phyloP scores from a whole-genome alignment of 1,140 invertebrate species.

The Anadara kagoshimensis region DNA sequence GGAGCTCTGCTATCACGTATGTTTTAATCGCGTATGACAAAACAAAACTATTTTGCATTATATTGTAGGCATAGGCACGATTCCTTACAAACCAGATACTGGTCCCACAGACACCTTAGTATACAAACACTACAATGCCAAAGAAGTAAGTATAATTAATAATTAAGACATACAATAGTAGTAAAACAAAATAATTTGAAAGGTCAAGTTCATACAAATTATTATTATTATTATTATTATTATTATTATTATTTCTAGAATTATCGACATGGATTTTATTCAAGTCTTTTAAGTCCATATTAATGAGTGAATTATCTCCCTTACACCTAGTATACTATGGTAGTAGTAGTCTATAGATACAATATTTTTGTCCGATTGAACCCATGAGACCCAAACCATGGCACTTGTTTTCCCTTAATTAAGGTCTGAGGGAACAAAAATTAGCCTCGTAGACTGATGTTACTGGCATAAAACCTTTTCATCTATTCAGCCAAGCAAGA shows the following conservation, averaged over 20 bases:
- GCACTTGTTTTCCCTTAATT: too few species aligned
- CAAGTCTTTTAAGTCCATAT: not conserved
- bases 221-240: too few species aligned
- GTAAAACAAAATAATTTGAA: not conserved
- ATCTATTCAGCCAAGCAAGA: too few species aligned
- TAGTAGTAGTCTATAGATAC: too few species aligned
- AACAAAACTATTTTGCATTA: not conserved
- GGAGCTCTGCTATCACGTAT: too few species aligned
- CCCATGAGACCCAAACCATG: too few species aligned
- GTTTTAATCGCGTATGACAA: not conserved
- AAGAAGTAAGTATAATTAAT: slow-evolving; percentile 69
- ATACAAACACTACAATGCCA: slow-evolving; percentile 78
- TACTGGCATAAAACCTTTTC: too few species aligned
- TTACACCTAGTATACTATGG: not conserved
- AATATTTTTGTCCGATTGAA: too few species aligned
- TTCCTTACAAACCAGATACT: slow-evolving; percentile 76
- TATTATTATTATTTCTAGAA: too few species aligned
- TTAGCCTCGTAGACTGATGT: too few species aligned
- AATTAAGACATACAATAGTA: not conserved
- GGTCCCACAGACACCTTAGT: slow-evolving; percentile 74
- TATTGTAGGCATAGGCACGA: slow-evolving; percentile 75
- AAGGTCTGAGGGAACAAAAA: too few species aligned
- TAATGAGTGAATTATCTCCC: not conserved
- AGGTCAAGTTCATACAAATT: not conserved
- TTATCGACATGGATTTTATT: not conserved